These are phyloP conservation scores for Mixornis gularis DNA, from an alignment of 2,113 vertebrate species.

Conservation along the genomic window DNA sequence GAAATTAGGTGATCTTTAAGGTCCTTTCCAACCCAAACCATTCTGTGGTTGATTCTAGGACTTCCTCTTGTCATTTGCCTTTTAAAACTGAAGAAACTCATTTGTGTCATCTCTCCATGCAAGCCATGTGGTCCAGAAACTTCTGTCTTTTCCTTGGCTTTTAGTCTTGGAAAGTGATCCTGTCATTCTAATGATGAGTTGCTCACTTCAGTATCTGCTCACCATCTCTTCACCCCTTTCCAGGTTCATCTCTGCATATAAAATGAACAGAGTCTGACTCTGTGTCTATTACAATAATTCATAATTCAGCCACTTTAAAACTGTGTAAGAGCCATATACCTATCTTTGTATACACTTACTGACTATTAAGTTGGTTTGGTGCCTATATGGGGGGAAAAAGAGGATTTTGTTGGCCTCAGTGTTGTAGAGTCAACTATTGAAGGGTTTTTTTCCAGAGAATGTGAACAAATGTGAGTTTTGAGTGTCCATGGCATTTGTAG, in stretches of 20 bases:
- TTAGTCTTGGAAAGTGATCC: background rate
- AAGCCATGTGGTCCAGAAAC: background rate
- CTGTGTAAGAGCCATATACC: background rate
- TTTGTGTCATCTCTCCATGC: background rate
- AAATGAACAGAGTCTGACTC: background rate
- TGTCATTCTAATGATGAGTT: background rate
- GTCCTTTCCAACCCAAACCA: background rate
- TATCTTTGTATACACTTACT: background rate
- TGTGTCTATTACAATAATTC: background rate
- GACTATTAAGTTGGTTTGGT: background rate
- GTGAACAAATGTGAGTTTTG: background rate
- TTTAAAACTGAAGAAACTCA: background rate
- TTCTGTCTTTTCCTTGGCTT: background rate
- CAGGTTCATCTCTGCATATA: background rate
- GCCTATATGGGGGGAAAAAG: background rate
- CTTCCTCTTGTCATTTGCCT: background rate
- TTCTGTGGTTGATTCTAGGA: background rate
- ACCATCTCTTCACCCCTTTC: background rate
- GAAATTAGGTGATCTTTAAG: background rate
- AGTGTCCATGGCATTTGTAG: background rate
- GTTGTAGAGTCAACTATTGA: background rate
- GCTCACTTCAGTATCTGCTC: background rate
- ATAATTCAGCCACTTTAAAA: background rate
- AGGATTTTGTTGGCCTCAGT: background rate
- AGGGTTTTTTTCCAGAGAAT: background rate